Base-by-base conservation (phyloP, 2,888 invertebrate species). In the Rhamnusium bicolor region DNA sequence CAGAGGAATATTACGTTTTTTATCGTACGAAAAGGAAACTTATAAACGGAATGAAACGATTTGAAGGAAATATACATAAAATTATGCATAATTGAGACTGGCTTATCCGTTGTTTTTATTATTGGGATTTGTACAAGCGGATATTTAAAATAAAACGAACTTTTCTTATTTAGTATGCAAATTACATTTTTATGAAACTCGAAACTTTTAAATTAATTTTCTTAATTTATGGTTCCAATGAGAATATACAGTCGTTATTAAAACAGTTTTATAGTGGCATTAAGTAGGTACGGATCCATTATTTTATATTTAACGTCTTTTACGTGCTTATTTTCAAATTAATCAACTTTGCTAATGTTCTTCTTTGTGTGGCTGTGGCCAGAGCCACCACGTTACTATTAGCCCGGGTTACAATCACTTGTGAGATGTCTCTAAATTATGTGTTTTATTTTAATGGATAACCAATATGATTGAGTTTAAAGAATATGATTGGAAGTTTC, bases 11-110 rank as follows among this genome's bases (percentile, higher is more conserved):
- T 0, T n/a, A 27, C 24, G 54, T 24, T 6, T 24, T n/a, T 54
- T n/a, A 21, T 24, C 14, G 24, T 12, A 24, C 29, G 18, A 12
- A 18, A 58, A 32, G 58, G 14, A 27, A 56, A n/a, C 54, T n/a
- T 10, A 3, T n/a, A n/a, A n/a, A n/a, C 32, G 16, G n/a, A 58
- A 58, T 32, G 10, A 18, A 58, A 58, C 58, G 32, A 32, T 32
- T 32, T 19, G 58, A 58, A 32, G 29, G 58, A 58, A 58, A 58
- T 58, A 19, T 32, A 58, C 32, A 58, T 58, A 58, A 58, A 58
- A 32, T 58, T 58, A 58, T 58, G 32, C 18, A 58, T 58, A 58
- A 58, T 58, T 32, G 32, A 16, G 32, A 1, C 29, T 32, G 32
- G 58, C 32, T 58, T 16, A 29, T 32, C 2, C 16, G 14, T 58